Conservation (phyloP, 2,113 vertebrate genomes). For the Megaptera novaeangliae region DNA sequence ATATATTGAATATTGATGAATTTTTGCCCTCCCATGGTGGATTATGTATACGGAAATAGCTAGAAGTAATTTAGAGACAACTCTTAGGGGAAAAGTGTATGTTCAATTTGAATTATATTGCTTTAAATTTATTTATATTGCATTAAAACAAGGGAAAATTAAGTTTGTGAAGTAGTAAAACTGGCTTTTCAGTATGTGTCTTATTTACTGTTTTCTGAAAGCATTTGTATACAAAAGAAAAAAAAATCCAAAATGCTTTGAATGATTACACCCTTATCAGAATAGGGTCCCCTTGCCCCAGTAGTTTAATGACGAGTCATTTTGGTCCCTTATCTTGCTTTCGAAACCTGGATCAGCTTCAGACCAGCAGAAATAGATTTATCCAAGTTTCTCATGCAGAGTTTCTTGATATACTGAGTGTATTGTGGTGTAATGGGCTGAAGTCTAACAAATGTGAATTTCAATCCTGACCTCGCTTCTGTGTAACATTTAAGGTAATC, state of each 20-base stretch:
- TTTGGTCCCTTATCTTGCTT: not conserved
- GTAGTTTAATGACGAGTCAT: not conserved
- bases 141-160: not conserved
- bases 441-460: not conserved
- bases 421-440: not conserved
- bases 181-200: not conserved
- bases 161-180: not conserved
- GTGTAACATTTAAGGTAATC: not conserved
- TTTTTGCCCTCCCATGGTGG: not conserved
- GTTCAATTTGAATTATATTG: not conserved
- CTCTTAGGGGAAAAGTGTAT: not conserved
- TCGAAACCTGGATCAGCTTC: not conserved
- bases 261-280: not conserved
- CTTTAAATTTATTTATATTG: not conserved
- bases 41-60: not conserved
- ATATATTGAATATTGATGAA: not conserved
- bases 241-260: not conserved
- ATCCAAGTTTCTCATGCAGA: not conserved
- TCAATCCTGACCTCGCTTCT: not conserved
- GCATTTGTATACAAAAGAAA: not conserved
- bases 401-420: not conserved
- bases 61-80: constrained; percentile 17
- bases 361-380: not conserved
- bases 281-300: not conserved
- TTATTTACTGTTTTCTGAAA: not conserved